These are phyloP conservation scores for Psophia crepitans DNA, from an alignment of 2,113 vertebrate species.

Conservation along the genomic window DNA sequence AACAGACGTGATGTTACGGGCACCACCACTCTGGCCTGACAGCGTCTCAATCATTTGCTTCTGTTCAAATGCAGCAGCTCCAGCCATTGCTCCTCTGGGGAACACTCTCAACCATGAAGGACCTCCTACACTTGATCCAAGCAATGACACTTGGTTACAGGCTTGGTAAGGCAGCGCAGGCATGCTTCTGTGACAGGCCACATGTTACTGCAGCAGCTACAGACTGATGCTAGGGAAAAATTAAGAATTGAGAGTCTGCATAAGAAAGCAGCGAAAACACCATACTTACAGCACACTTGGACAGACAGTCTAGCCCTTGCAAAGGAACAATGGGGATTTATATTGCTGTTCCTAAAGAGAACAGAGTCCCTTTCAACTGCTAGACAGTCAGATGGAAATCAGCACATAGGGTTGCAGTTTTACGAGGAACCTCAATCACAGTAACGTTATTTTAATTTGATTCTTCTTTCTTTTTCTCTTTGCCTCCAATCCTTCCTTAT, in stretches of 20 bases:
- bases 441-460: neutral
- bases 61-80: neutral
- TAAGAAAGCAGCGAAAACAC: neutral
- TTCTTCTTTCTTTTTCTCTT: neutral
- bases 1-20: neutral
- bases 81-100: neutral
- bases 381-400: neutral
- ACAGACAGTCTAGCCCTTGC: neutral
- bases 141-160: neutral
- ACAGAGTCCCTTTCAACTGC: neutral
- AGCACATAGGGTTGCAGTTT: neutral
- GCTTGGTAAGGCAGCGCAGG: neutral
- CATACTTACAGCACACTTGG: neutral
- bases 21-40: neutral
- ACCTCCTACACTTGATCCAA: neutral
- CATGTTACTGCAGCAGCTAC: neutral
- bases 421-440: neutral
- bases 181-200: neutral
- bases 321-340: neutral
- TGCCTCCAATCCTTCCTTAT: neutral
- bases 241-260: neutral
- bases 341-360: neutral
- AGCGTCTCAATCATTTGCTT: neutral
- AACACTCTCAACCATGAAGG: neutral
- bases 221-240: neutral